Evolutionary conservation across 1,140 invertebrate species (phyloP).

Genomic region (Asbolus verrucosus): DNA sequence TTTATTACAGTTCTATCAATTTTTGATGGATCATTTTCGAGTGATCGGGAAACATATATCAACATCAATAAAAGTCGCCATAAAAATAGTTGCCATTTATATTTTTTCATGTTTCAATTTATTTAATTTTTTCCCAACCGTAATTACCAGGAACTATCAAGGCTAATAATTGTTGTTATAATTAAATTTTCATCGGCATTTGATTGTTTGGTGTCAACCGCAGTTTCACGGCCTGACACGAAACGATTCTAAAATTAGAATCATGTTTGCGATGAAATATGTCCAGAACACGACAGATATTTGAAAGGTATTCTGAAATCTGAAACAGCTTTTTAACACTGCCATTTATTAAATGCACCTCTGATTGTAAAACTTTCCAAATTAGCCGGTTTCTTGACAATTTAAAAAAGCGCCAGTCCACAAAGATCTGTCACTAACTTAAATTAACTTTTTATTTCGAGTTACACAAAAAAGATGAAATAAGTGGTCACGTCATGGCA

Average conservation of each 20-base stretch:
- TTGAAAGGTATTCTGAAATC: constrained; percentile 27
- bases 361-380: constrained; percentile 20
- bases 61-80: constrained; percentile 24
- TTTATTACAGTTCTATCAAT: constrained; percentile 24
- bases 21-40: constrained; percentile 30
- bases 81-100: constrained; percentile 5
- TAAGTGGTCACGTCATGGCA: constrained; percentile 20
- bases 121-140: neutral
- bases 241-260: constrained; percentile 40
- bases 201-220: constrained; percentile 44
- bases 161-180: constrained; percentile 34
- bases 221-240: constrained; percentile 44
- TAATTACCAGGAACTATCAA: neutral
- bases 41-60: constrained; percentile 14
- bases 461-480: neutral
- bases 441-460: constrained; percentile 16
- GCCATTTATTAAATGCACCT: constrained; percentile 24
- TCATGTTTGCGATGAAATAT: constrained; percentile 29
- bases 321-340: constrained; percentile 18
- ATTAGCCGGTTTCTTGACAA: constrained; percentile 17
- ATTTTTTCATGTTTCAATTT: constrained; percentile 1
- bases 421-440: constrained; percentile 18
- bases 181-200: constrained; percentile 45
- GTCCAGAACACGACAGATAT: constrained; percentile 37
- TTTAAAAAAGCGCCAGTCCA: neutral